Evolutionary conservation across 2,797 vertebrate species (phyloP), one percentile per base, ranked within the genome.

Genomic region (Pangasius sanitwongsei): DNA sequence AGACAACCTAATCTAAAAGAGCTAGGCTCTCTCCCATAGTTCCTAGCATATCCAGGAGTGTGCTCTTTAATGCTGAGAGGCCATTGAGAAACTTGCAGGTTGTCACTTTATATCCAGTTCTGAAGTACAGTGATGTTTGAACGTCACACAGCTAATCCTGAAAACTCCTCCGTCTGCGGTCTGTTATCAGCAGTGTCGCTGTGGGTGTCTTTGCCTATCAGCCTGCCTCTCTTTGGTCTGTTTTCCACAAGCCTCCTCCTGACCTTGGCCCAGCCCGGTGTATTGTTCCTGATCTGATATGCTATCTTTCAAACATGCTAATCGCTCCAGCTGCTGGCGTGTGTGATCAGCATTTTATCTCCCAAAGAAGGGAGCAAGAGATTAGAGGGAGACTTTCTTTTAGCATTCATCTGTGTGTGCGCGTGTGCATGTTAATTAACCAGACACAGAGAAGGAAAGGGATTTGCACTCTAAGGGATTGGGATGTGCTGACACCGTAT

Each of bases 291-390:
- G 96, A 96, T 97, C 96, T 93, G 95, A 96, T 96, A 95, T 92
- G 91, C 93, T 95, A 96, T 96, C 95, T 95, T 93, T 95, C 94
- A 93, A 95, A 94, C 95, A 96, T 95, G 95, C 94, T 96, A 96
- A 96, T 96, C 94, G 94, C 92, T 90, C 92, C 89, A 93, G 93
- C 92, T 91, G 91, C 86, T 87, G 91, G 92, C 75, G 7, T 90
- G 90, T 91, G 92, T 92, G 94, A 95, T 97, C 96, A 95, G 95
- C 93, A 94, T 93, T 96, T 96, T 95, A 96, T 96, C 95, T 94
- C 93, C 93, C 16, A 13, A 93, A 93, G 94, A 95, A 93, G 41
- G 91, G 92, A 91, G 90, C 84, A 87, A 93, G 93, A 94, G 96
- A 95, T 96, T 95, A 96, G 91, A 91, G 80, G 89, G 90, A 88